Evolutionary conservation across 2,888 invertebrate species (phyloP).

Genomic region (Melanostoma mellinum): DNA sequence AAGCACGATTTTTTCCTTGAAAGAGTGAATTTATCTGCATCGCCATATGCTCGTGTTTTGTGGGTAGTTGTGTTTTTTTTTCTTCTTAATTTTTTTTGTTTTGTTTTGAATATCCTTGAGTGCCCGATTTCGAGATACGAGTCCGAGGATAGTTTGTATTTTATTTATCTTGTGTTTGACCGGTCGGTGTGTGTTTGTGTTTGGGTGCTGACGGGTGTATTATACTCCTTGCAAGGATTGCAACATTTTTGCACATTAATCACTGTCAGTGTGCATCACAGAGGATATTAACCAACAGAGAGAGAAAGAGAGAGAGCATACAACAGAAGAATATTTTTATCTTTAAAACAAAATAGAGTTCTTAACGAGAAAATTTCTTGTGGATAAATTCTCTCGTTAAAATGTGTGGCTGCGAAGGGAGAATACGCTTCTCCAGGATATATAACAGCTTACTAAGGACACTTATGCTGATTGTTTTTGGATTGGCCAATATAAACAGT

Average conservation of each 20-base stretch:
- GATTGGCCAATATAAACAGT: conserved; percentile 76
- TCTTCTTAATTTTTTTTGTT: conserved; percentile 1
- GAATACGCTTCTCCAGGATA: conserved; percentile 75
- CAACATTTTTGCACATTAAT: conserved; percentile 57
- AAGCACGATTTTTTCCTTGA: conserved; percentile 38
- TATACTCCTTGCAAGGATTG: conserved; percentile 39
- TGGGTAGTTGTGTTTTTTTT: neutral
- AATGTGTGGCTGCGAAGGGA: conserved; percentile 75
- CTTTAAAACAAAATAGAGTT: conserved; percentile 15
- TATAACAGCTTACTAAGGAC: conserved; percentile 75
- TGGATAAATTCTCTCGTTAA: conserved; percentile 68
- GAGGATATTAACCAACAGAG: conserved; percentile 28
- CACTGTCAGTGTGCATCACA: conserved; percentile 50
- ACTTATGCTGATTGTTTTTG: conserved; percentile 75
- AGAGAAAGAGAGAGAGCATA: neutral
- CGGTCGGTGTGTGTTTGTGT: neutral
- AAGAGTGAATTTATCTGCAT: conserved; percentile 49
- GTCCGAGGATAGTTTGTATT: conserved; percentile 11
- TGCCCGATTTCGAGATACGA: conserved; percentile 32
- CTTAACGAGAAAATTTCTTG: conserved; percentile 37
- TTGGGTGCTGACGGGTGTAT: neutral
- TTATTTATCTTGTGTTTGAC: conserved; percentile 40
- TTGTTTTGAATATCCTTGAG: conserved; percentile 35
- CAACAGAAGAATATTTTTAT: neutral
- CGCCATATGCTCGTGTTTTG: conserved; percentile 47